Evolutionary conservation across 2,113 vertebrate genomes (phyloP), one percentile per base, ranked within the genome.

Genomic region (Chaenogobius annularis): DNA sequence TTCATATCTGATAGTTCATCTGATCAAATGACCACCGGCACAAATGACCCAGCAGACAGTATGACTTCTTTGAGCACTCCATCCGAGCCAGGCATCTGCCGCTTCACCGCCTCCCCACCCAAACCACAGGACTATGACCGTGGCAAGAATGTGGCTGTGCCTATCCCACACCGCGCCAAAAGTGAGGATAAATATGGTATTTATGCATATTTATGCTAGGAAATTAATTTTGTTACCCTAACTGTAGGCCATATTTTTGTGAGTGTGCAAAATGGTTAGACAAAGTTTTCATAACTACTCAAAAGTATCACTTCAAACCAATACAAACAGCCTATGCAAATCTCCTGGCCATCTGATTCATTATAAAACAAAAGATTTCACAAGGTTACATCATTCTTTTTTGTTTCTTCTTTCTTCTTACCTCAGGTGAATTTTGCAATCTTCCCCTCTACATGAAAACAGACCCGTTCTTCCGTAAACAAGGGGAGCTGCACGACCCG

Each of bases 391-490:
- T 63, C 61, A 63, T 63, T 35, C 19, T 44, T 55, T 31, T 69
- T 17, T 63, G 23, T 71, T 17, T 63, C 31, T 56, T 63, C 19
- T 59, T 46, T 46, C 12, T 46, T 46, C 35, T 68, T 66, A 69
- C 75, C 61, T 1, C 90, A 99, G 97, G 96, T 70, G 97, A 99
- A 88, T 99, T 98, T 93, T 98, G 97, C 93, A 99, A 98, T 90
- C 95, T 98, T 11, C 97, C 97, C 12, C 93, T 98, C n/a, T 99
- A 98, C 62, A 93, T 96, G 95, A 99, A 99, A 91, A 95, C 96
- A 0, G 97, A 98, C 65, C 95, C 95, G 37, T 98, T 98, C 92
- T 98, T 98, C 92, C 95, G 96, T 69, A 98, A 98, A 90, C 93
- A 98, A 79, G 92, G 95, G 0, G 97, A 97, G 17, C 85, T 95